Evolutionary conservation across 2,888 invertebrate genomes (phyloP).

Genomic region (Ophion slaviceki): DNA sequence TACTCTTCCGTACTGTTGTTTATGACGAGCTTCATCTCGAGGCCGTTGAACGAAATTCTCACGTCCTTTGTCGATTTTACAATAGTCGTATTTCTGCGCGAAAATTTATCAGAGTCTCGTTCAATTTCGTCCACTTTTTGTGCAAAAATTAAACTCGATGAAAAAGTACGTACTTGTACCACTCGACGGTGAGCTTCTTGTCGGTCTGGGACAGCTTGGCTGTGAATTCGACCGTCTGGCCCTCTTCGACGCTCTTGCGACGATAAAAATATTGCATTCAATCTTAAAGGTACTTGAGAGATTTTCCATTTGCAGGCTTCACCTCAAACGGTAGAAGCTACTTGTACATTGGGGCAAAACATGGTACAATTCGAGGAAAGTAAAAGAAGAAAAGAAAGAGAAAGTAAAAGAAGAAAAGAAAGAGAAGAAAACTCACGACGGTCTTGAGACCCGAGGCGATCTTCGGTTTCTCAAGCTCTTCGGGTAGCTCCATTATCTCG

Average conservation of each 20-base stretch:
- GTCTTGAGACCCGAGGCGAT: slow-evolving; percentile 91
- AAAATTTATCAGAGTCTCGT: not conserved
- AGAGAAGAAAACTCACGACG: slow-evolving; percentile 85
- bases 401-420: too few relatives aligned
- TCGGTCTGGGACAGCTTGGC: slow-evolving; percentile 90
- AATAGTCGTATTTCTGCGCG: slow-evolving; percentile 85
- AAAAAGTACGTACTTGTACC: slow-evolving; percentile 89
- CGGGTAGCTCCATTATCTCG: slow-evolving; percentile 93
- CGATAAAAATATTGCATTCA: not conserved
- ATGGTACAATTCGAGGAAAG: not conserved
- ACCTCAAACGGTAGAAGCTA: not conserved
- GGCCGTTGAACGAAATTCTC: slow-evolving; percentile 93
- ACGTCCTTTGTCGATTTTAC: slow-evolving; percentile 91
- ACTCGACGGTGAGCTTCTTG: slow-evolving; percentile 91
- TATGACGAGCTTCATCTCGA: slow-evolving; percentile 91
- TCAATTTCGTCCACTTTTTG: not conserved
- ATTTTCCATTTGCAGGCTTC: not conserved
- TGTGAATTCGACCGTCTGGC: slow-evolving; percentile 91
- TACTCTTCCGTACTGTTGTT: slow-evolving; percentile 90
- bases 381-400: slow-evolving; percentile 19
- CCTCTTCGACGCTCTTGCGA: slow-evolving; percentile 87
- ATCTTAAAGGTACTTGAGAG: not conserved
- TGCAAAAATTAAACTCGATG: not conserved
- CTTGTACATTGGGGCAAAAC: not conserved
- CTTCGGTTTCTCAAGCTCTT: slow-evolving; percentile 91